A percentile compares a stretch with the other conserved stretches of the same genome.
Evolutionary conservation across 2,113 vertebrate species (phyloP).

Genomic region (Phasianus colchicus): DNA sequence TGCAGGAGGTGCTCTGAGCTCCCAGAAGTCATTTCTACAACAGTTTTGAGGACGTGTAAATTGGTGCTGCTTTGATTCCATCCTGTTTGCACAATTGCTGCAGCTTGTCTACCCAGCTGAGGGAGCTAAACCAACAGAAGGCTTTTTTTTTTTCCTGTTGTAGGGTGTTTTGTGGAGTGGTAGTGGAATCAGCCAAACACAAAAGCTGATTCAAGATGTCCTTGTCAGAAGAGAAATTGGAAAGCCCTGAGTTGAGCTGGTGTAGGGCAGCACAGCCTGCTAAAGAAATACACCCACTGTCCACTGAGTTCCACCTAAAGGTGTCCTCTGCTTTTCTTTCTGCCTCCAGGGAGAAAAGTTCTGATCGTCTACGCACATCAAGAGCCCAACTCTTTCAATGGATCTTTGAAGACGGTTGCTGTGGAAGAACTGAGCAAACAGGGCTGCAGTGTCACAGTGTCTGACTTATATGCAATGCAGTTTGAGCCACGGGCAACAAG

Average conservation of each 20-base stretch:
- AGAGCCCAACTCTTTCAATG: slow-evolving; percentile 80
- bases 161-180: not conserved
- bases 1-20: not conserved
- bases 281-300: not conserved
- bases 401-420: slow-evolving; percentile 70
- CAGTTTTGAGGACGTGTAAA: not conserved
- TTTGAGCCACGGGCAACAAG: slow-evolving; percentile 79
- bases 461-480: slow-evolving; percentile 79
- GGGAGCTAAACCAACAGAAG: not conserved
- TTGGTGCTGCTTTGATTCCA: not conserved
- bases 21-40: not conserved
- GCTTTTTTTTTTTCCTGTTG: not conserved
- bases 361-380: slow-evolving; percentile 82
- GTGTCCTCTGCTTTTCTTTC: not conserved
- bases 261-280: not conserved
- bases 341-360: slow-evolving; percentile 75
- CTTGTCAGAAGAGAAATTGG: not conserved
- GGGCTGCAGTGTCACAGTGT: slow-evolving; percentile 73
- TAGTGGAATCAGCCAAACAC: not conserved
- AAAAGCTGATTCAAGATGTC: not conserved
- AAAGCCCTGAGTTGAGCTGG: not conserved
- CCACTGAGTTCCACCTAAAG: not conserved
- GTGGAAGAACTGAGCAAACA: slow-evolving; percentile 73
- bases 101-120: not conserved
- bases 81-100: not conserved